Percentiles rank a stretch among this genome's conserved stretches.
phyloP scores from a whole-genome alignment of 2,797 vertebrate species.

The Sebastes miniatus region DNA sequence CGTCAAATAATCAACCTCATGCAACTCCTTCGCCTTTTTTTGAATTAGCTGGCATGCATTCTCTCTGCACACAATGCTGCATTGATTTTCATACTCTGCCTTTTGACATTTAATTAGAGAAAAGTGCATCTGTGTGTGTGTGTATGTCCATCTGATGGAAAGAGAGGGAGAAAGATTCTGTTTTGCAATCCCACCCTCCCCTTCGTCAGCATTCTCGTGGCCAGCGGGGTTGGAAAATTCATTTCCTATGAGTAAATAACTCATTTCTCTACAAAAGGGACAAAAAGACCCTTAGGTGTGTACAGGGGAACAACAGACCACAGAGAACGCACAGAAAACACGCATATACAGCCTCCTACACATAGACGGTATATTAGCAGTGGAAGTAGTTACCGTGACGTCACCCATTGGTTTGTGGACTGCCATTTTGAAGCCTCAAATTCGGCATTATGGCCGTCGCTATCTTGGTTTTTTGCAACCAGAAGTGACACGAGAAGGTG shows the following conservation, averaged over 20 bases:
- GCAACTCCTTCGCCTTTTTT: conserved; percentile 41
- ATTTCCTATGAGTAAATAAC: conserved; percentile 69
- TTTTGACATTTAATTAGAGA: conserved; percentile 74
- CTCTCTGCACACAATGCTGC: conserved; percentile 41
- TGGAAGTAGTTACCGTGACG: too few relatives aligned
- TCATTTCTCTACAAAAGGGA: conserved; percentile 52
- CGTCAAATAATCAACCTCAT: conserved; percentile 65
- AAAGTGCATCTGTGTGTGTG: conserved; percentile 13
- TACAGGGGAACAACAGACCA: neutral
- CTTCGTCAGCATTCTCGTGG: conserved; percentile 17
- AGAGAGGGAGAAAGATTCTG: conserved; percentile 22
- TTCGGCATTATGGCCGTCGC: too few relatives aligned
- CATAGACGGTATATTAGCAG: too few relatives aligned
- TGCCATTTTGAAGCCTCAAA: too few relatives aligned
- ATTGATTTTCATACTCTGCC: conserved; percentile 65
- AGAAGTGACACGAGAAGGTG: too few relatives aligned
- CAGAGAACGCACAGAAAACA: neutral
- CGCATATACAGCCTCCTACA: neutral
- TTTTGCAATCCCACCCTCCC: conserved; percentile 35
- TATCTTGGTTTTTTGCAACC: too few relatives aligned
- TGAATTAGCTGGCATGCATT: conserved; percentile 48
- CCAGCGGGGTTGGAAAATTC: conserved; percentile 46
- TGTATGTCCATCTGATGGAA: conserved; percentile 23
- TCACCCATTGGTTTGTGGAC: too few relatives aligned
- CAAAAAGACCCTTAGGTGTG: conserved; percentile 40